Evolutionary conservation across 2,113 vertebrate genomes (phyloP).

Genomic region (Lanius collurio): DNA sequence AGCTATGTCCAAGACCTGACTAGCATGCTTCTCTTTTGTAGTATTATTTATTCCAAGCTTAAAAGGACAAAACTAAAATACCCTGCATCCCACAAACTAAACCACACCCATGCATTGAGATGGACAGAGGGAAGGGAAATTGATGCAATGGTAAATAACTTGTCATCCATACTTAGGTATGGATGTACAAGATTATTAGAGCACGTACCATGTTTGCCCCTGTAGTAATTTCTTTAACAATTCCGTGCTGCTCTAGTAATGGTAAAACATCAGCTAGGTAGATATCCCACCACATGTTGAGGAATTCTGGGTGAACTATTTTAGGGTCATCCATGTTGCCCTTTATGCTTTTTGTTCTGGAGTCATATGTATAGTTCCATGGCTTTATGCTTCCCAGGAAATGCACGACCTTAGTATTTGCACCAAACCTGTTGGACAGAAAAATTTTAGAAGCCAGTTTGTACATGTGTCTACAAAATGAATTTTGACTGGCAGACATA

Average conservation of each 20-base stretch:
- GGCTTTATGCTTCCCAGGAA: constrained; percentile 92
- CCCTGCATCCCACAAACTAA: not conserved
- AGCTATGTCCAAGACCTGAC: not conserved
- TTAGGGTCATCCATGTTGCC: constrained; percentile 75
- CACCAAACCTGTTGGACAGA: constrained; percentile 83
- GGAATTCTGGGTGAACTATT: constrained; percentile 82
- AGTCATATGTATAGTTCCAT: constrained; percentile 88
- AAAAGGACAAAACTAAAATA: not conserved
- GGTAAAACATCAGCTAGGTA: constrained; percentile 81
- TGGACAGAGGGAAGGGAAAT: not conserved
- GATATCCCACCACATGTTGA: constrained; percentile 89
- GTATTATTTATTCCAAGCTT: not conserved
- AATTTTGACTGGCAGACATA: not conserved
- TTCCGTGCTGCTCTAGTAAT: constrained; percentile 80
- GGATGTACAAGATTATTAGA: not conserved
- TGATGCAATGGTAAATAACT: not conserved
- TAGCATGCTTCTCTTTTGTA: not conserved
- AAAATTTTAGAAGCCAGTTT: not conserved
- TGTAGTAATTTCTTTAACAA: constrained; percentile 76
- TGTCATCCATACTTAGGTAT: not conserved
- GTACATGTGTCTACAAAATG: not conserved
- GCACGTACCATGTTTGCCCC: constrained; percentile 79
- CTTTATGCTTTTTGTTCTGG: constrained; percentile 78
- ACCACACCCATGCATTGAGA: not conserved
- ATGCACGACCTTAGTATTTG: constrained; percentile 93